Evolutionary conservation across 2,113 vertebrate species (phyloP), one percentile per base, ranked within the genome.

Genomic region (Nesogale talazaci): DNA sequence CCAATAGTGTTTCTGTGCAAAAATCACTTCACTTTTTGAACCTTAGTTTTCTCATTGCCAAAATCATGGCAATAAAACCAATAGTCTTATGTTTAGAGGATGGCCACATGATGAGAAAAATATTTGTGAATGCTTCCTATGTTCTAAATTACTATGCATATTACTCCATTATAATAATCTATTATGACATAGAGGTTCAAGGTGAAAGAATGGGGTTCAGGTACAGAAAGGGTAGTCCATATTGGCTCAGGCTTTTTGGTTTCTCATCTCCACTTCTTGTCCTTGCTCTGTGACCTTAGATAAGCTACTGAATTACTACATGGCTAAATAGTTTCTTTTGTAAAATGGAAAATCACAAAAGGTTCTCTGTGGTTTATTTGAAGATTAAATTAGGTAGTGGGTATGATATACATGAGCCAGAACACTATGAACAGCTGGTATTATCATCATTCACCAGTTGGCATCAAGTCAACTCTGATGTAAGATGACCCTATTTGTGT

Each of bases 291-390:
- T 76, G 79, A 23, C 11, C 76, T 40, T 4, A 19, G 27, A 2
- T n/a, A 46, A 61, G 40, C 19, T 31, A 22, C 20, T 59, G 17
- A 22, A 46, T 65, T 81, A 65, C 38, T 36, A 78, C 16, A 8
- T 25, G 19, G 15, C 20, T 46, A 0, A 0, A 6, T 34, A 31
- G 56, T 25, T 84, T 52, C 56, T 20, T 46, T 46, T 40, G 0
- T 31, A 77, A 89, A 61, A 38, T 38, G 61, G 61, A 63, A 87
- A 92, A 15, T 20, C 22, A 77, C 4, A 20, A 79, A 88, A 76
- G 40, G 31, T 40, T 0, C 65, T 84, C 56, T 86, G 70, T 93
- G 89, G 65, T 92, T 92, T 88, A 57, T 90, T 96, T 88, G 82
- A 86, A 15, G 42, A 19, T 67, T 90, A 31, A 29, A 4, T 46